Conservation (phyloP, 1,140 invertebrate species). For the Caenorhabditis tropicalis region DNA sequence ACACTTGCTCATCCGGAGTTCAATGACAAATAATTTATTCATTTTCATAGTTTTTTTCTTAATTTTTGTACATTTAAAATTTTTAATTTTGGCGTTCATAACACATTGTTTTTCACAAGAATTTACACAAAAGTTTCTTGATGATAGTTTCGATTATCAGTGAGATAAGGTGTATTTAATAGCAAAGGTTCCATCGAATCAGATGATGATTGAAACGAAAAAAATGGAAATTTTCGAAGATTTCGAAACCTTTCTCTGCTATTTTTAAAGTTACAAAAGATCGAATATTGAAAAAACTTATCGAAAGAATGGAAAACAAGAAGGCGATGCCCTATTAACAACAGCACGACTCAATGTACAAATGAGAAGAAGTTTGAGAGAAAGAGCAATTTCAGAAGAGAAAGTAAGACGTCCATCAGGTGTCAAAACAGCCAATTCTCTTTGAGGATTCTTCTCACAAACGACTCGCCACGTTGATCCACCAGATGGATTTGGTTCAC, state of each 20-base stretch:
- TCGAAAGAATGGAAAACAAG: slow-evolving; percentile 41
- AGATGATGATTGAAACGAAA: background rate
- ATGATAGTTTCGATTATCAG: slow-evolving; percentile 39
- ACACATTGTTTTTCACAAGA: background rate
- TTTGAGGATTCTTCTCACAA: slow-evolving; percentile 27
- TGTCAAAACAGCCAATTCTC: slow-evolving; percentile 14
- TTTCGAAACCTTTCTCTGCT: background rate
- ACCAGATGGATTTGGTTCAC: slow-evolving; percentile 14
- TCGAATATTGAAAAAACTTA: background rate
- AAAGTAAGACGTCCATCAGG: slow-evolving; percentile 11
- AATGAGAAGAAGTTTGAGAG: slow-evolving; percentile 10
- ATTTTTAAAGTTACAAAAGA: background rate
- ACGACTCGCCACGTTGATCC: slow-evolving; percentile 29
- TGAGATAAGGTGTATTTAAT: slow-evolving; percentile 2
- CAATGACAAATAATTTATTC: slow-evolving; percentile 6
- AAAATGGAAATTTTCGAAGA: background rate
- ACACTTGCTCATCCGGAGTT: slow-evolving; percentile 16
- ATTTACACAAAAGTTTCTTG: slow-evolving; percentile 32
- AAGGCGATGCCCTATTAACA: background rate
- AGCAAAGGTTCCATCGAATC: background rate
- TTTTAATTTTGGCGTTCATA: background rate
- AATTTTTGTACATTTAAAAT: background rate
- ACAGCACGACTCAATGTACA: slow-evolving; percentile 14
- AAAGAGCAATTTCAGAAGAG: slow-evolving; percentile 27
- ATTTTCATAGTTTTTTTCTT: background rate